phyloP scores from a whole-genome alignment of 2,888 invertebrate species.

The Sarcophaga caerulescens region DNA sequence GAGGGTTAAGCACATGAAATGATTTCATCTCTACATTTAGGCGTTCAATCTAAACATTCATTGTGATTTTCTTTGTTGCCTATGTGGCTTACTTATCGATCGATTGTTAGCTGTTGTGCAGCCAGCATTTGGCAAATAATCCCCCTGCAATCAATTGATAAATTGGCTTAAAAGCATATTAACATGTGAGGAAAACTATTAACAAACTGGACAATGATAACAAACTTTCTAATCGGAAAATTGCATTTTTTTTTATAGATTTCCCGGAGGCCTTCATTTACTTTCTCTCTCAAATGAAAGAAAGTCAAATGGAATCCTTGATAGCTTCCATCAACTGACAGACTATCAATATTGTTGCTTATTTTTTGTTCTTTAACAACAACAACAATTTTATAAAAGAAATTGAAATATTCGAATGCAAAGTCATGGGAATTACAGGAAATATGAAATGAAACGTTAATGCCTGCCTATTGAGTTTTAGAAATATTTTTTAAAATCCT shows the following conservation, averaged over 20 bases:
- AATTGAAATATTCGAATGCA: no score
- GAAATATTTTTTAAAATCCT: no score
- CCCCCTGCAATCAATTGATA: conserved; percentile 36
- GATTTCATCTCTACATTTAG: conserved; percentile 30
- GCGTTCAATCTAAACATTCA: conserved; percentile 31
- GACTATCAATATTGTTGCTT: no score
- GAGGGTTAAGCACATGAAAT: conserved; percentile 25
- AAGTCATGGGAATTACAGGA: no score
- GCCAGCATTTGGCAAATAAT: conserved; percentile 42
- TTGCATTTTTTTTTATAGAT: not conserved
- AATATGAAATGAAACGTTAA: no score
- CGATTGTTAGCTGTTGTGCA: conserved; percentile 23
- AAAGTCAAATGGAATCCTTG: no score
- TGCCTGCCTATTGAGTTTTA: no score
- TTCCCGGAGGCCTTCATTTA: no score
- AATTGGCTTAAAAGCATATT: conserved; percentile 10
- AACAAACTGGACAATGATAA: not conserved
- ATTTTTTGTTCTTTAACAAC: no score
- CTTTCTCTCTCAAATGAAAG: no score
- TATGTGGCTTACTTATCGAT: not conserved
- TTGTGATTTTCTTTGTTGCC: not conserved
- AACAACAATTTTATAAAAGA: no score
- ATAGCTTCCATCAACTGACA: no score
- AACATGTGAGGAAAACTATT: conserved; percentile 8
- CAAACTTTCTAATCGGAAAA: conserved; percentile 16